phyloP scores from a whole-genome alignment of 2,888 invertebrate genomes.

The Pristionchus mayeri region DNA sequence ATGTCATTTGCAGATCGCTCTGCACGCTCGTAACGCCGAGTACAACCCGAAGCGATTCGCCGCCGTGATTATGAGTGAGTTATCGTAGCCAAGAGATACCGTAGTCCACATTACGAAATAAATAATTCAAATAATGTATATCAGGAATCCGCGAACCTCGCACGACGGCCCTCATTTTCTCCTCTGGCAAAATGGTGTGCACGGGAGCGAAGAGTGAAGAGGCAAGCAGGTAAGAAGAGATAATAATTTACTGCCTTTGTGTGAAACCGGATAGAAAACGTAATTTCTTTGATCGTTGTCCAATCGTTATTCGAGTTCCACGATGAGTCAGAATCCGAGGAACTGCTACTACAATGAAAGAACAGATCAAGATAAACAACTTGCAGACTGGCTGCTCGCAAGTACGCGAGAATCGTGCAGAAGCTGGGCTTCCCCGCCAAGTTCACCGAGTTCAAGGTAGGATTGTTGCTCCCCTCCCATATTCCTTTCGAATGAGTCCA shows the following conservation, averaged over 20 bases:
- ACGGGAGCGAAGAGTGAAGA: constrained; percentile 90
- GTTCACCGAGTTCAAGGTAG: constrained; percentile 76
- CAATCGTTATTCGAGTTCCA: no score
- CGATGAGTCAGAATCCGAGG: no score
- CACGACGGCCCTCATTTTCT: constrained; percentile 88
- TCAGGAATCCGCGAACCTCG: constrained; percentile 82
- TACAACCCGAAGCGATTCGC: constrained; percentile 99
- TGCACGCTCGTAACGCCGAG: constrained; percentile 97
- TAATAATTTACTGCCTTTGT: no score
- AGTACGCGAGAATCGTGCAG: constrained; percentile 88
- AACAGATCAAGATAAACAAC: no score
- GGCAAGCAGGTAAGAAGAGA: constrained; percentile 80
- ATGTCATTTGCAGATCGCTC: constrained; percentile 82
- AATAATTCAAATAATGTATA: no score
- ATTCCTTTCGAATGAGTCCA: background rate
- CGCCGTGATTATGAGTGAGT: constrained; percentile 91
- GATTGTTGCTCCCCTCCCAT: background rate
- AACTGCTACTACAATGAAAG: no score
- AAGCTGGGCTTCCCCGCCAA: constrained; percentile 84
- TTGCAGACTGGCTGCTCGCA: constrained; percentile 85
- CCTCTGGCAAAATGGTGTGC: constrained; percentile 90
- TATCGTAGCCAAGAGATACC: constrained; percentile 85
- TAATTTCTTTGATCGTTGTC: no score
- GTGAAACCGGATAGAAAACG: no score
- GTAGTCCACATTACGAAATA: constrained; percentile 79